Percentiles rank a stretch among this genome's conserved stretches.
These are phyloP conservation scores for Cantharis flavilabris DNA, from an alignment of 2,888 invertebrate species.

Conservation along the genomic window DNA sequence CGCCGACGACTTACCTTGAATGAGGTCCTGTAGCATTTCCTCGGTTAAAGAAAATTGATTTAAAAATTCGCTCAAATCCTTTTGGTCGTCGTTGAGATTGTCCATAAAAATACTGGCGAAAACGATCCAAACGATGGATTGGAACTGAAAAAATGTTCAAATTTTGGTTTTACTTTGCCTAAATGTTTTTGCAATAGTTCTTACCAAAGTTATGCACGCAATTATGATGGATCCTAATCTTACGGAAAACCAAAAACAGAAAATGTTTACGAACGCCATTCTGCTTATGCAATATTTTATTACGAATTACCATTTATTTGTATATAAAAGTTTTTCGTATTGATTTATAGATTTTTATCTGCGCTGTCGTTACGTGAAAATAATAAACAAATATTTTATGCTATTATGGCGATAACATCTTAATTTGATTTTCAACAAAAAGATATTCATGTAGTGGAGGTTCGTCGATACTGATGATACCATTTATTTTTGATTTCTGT, in stretches of 20 bases:
- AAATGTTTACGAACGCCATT: constrained; percentile 12
- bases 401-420: background rate
- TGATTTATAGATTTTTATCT: constrained; percentile 1
- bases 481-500: no score
- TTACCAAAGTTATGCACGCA: constrained; percentile 15
- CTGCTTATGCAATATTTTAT: background rate
- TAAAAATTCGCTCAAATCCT: background rate
- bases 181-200: background rate
- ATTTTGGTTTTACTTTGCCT: background rate
- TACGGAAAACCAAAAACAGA: constrained; percentile 28
- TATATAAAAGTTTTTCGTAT: background rate
- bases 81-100: background rate
- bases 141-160: background rate
- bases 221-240: constrained; percentile 20
- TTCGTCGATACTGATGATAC: no score
- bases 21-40: background rate
- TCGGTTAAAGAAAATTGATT: background rate
- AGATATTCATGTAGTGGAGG: background rate
- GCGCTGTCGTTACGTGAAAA: background rate
- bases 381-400: background rate
- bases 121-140: background rate
- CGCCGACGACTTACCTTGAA: background rate
- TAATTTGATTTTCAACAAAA: background rate
- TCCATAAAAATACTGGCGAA: background rate
- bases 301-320: background rate